Evolutionary conservation across 2,113 vertebrate species (phyloP).

Genomic region (Grammomys surdaster): DNA sequence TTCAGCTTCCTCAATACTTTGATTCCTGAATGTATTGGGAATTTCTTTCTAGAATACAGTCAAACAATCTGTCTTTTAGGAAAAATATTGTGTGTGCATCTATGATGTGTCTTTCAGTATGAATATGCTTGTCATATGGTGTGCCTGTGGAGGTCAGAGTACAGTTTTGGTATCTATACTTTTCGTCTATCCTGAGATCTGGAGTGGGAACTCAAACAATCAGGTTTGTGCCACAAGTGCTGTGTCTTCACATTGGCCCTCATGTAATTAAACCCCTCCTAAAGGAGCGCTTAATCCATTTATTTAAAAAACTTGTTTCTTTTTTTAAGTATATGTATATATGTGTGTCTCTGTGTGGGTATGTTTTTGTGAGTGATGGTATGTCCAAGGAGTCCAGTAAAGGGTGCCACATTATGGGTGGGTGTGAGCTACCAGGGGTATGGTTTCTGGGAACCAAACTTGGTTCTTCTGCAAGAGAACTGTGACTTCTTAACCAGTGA

Average conservation of each 20-base stretch:
- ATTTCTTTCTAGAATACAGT: not conserved
- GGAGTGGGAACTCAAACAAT: not conserved
- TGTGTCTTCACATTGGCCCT: not conserved
- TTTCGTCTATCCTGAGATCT: not conserved
- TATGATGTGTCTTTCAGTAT: not conserved
- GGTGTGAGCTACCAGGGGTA: not conserved
- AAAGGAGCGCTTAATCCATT: not conserved
- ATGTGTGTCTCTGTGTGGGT: not conserved
- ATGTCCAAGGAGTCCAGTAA: not conserved
- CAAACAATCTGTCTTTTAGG: not conserved
- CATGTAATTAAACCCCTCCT: not conserved
- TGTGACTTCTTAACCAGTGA: no score
- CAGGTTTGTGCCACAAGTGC: not conserved
- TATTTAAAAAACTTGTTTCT: not conserved
- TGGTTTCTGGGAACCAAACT: not conserved
- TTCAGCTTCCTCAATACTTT: not conserved
- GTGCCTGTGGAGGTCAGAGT: not conserved
- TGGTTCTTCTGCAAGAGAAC: not conserved
- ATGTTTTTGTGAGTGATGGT: not conserved
- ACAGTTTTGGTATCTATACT: not conserved
- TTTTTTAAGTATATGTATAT: not conserved
- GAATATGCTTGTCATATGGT: not conserved
- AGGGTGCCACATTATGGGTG: not conserved
- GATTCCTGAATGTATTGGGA: not conserved
- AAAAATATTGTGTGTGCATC: not conserved